These are phyloP conservation scores for Euglossa dilemma DNA, from an alignment of 1,140 invertebrate species.

Conservation along the genomic window DNA sequence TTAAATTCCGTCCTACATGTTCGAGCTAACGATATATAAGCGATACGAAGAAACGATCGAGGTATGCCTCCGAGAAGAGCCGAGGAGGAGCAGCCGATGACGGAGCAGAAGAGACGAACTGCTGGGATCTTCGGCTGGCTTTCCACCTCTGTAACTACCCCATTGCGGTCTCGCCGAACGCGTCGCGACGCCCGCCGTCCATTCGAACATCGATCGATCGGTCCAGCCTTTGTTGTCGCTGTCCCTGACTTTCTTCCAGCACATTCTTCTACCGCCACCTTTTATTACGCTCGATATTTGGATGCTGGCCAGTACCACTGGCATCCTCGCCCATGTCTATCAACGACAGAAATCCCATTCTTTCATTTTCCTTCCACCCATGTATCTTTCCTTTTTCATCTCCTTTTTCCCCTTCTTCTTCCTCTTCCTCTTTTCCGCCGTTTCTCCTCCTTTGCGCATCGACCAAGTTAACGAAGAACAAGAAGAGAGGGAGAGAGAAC, in stretches of 20 bases:
- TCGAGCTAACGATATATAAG: constrained; percentile 19
- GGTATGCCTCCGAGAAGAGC: no score
- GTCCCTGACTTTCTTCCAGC: constrained; percentile 13
- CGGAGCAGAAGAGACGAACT: no score
- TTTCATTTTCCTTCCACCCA: no score
- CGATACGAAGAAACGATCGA: neutral
- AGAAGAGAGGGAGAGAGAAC: neutral
- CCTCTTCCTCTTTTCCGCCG: neutral
- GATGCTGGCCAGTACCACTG: constrained; percentile 53
- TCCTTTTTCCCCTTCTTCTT: no score
- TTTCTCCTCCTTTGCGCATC: neutral
- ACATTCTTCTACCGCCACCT: constrained; percentile 42
- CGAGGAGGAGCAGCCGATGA: no score
- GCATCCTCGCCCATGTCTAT: neutral
- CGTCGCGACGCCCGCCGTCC: neutral
- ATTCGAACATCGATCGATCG: constrained; percentile 4
- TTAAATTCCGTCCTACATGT: constrained; percentile 5
- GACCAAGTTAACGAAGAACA: constrained; percentile 33
- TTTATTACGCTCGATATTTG: constrained; percentile 59
- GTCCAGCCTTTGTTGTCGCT: neutral
- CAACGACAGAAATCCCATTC: neutral
- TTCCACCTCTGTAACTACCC: constrained; percentile 3
- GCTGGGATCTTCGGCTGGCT: neutral
- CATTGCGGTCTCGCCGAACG: neutral
- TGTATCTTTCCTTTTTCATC: no score